phyloP scores from a whole-genome alignment of 92 coral and sea anemone species.

The Heliopora coerulea region DNA sequence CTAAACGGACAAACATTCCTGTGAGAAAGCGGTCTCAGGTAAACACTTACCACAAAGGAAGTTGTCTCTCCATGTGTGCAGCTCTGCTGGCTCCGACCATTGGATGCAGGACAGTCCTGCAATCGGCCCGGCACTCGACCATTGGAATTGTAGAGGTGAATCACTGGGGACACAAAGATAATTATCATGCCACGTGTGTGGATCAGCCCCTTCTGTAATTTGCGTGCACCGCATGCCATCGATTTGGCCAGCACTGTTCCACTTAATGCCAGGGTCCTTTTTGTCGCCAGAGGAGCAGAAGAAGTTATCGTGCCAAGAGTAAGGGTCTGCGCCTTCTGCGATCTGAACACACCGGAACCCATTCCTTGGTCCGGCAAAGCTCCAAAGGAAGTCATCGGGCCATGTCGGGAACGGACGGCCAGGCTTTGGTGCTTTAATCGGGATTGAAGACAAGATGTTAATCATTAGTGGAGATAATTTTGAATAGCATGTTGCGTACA shows the following conservation, averaged over 20 bases:
- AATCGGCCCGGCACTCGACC: slow-evolving; percentile 33
- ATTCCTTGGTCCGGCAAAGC: slow-evolving; percentile 39
- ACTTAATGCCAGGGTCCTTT: slow-evolving; percentile 54
- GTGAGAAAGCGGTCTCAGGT: too few species aligned
- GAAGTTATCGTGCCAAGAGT: slow-evolving; percentile 57
- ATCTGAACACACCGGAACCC: slow-evolving; percentile 63
- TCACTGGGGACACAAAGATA: slow-evolving; percentile 32
- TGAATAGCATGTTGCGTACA: too few species aligned
- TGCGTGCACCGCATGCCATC: slow-evolving; percentile 46
- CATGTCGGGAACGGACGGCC: slow-evolving; percentile 48
- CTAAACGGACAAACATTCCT: too few species aligned
- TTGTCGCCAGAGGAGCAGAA: slow-evolving; percentile 57
- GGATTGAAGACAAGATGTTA: neutral
- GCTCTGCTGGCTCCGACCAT: slow-evolving; percentile 38
- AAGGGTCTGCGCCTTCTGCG: slow-evolving; percentile 52
- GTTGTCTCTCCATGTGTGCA: slow-evolving; percentile 31
- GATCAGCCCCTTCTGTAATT: slow-evolving; percentile 42
- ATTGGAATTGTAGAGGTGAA: slow-evolving; percentile 21
- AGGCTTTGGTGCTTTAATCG: slow-evolving; percentile 18
- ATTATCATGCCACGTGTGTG: slow-evolving; percentile 35
- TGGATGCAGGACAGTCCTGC: slow-evolving; percentile 19
- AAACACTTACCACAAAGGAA: slow-evolving; percentile 39
- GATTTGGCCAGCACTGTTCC: slow-evolving; percentile 44
- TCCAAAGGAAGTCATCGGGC: slow-evolving; percentile 66
- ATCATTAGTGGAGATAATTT: too few species aligned